Base-by-base conservation (phyloP, 1,140 invertebrate genomes). In the Papilio polytes region DNA sequence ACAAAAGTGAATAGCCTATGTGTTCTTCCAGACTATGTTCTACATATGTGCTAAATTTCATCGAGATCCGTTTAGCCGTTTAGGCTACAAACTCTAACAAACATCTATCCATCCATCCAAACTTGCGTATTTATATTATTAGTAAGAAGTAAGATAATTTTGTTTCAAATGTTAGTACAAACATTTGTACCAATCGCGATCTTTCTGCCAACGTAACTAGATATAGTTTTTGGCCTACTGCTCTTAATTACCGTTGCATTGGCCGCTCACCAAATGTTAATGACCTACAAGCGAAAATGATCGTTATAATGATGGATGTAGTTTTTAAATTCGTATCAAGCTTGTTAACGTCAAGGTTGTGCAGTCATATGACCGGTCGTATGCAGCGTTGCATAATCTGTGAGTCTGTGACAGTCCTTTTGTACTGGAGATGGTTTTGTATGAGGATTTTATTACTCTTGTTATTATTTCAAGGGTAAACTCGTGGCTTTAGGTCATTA, bases 261-360 rank as follows among this genome's bases (percentile, higher is more conserved):
- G 93, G 93, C 91, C 90, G 88, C 83, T 84, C 88, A 94, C 90
- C 93, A 93, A 93, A 83, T 88, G 91, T 85, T 92, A 92, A 91
- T 92, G 90, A 92, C 87, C 88, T 88, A 78, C 87, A 87, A 72
- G 85, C 88, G 85, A 94, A 88, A 88, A 87, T 90, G 81, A 80
- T 53, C 89, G 80, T 86, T 91, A 92, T 85, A 82, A 80, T 86
- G 82, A 85, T 82, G 66, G 22, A 31, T 76, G 82, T 85, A 88
- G 81, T 86, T 86, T 80, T 87, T 80, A 86, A 83, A 90, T 83
- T 88, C 80, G 85, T 80, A 66, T 82, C 74, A 77, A 80, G 70
- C 63, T 81, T 31, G 73, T 70, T 88, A 93, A 92, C 89, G 89
- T 94, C 91, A 93, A 94, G 92, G 92, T 78, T 44, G 88, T 88